Evolutionary conservation across 64 coral and sea anemone species (phyloP), one percentile per base, ranked within the genome.

Genomic region (Montipora efflorescens): DNA sequence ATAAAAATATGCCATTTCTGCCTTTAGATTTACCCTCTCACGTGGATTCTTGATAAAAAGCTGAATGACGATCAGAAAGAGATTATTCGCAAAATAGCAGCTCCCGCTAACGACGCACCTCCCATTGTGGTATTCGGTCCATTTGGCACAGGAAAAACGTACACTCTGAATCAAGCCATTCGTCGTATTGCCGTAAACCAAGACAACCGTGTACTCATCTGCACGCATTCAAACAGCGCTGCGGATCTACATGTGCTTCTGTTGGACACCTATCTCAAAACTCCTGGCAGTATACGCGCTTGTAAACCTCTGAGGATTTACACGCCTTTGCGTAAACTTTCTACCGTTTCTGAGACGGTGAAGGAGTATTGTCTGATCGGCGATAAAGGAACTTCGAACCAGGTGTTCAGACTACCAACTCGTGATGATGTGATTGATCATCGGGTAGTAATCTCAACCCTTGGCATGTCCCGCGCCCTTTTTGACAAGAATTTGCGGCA

Each of bases 61-160:
- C 52, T 95, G 16, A 98, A 98, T 47, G 73, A 76, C 0, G 87
- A 92, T 87, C 96, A 98, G 15, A 75, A 64, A 52, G 67, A 93
- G 21, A 94, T 98, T 9, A 95, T 98, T n/a, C 45, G 68, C 46
- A 74, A 87, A 51, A 93, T 98, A 48, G 90, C 83, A 18, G 80
- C 95, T 21, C 80, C 73, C 13, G 71, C 59, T 2, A 80, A 68
- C 47, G 20, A 43, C 18, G 89, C 88, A 67, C 93, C 96, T 46
- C 96, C 96, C 5, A 51, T 98, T 14, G 96, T 98, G 66, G 87
- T 98, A 5, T 98, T 98, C 61, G 96, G 96, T 80, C 96, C 93
- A 5, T 98, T 98, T 93, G 96, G 96, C 10, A 98, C 96, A 67
- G 96, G 96, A 28, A 98, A 98, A 79, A 95, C 96, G 2, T 87